Base-by-base conservation (phyloP, 2,888 invertebrate species). In the Ferdinandea cuprea region DNA sequence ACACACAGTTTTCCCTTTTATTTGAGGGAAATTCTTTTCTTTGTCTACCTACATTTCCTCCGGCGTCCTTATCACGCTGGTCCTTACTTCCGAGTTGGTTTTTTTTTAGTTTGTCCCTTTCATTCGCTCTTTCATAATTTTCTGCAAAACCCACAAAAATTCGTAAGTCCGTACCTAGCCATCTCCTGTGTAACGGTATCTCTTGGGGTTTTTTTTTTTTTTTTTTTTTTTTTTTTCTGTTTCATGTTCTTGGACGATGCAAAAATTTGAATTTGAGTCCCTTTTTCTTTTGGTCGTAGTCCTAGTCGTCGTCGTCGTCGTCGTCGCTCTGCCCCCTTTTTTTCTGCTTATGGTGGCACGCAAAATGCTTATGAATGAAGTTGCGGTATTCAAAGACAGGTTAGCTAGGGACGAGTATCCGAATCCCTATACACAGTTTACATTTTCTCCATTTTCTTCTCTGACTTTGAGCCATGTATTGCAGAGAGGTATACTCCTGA, bases 281-380 rank as follows among this genome's bases (percentile, higher is more conserved):
- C 61, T 69, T 61, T 54, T 69, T 19, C 8, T n/a, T n/a, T n/a
- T n/a, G n/a, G n/a, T n/a, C n/a, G n/a, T n/a, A n/a, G n/a, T n/a
- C n/a, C n/a, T n/a, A n/a, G n/a, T n/a, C n/a, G n/a, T n/a, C n/a
- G n/a, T n/a, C n/a, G n/a, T n/a, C n/a, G n/a, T n/a, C n/a, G n/a
- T n/a, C n/a, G n/a, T n/a, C n/a, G n/a, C n/a, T 32, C 8, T 30
- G n/a, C 54, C 42, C 2, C 54, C 42, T 1, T 37, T 32, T 59
- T 71, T 59, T 46, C 37, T 66, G 58, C 58, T 81, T 71, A 59
- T 58, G 77, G 61, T 63, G 52, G 58, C 35, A 83, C 83, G 72
- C 83, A 83, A 73, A 83, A 78, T 73, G 72, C 72, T 83, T 78
- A 83, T 83, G 83, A 83, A 78, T 83, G 78, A 73, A 83, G 72